Evolutionary conservation across 2,888 invertebrate genomes (phyloP).

Genomic region (Adelognathus sp.): DNA sequence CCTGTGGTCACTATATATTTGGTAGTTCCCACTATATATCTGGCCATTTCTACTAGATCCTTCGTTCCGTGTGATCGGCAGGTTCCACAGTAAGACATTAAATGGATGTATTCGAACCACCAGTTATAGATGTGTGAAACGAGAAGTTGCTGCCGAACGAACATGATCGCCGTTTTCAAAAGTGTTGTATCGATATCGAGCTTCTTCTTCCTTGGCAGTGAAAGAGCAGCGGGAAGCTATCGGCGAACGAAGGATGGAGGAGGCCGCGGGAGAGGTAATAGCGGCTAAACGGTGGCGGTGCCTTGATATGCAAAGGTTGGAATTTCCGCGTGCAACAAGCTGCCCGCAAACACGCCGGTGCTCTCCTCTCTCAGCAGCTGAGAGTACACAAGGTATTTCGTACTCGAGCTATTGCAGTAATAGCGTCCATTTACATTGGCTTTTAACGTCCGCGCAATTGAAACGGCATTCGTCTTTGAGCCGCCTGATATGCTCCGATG

Average conservation of each 20-base stretch:
- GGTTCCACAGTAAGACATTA: too few species aligned
- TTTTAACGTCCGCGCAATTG: slow-evolving; percentile 73
- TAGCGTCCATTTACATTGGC: slow-evolving; percentile 75
- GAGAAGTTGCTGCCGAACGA: too few species aligned
- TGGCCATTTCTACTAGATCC: too few species aligned
- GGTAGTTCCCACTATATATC: too few species aligned
- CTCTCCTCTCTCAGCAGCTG: slow-evolving; percentile 1
- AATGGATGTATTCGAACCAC: too few species aligned
- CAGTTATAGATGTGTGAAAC: too few species aligned
- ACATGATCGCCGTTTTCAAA: background rate
- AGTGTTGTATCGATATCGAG: background rate
- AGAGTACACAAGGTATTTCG: slow-evolving; percentile 64
- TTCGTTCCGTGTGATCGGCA: too few species aligned
- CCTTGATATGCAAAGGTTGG: slow-evolving; percentile 78
- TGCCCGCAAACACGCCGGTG: background rate
- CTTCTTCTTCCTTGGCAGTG: background rate
- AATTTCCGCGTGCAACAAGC: slow-evolving; percentile 71
- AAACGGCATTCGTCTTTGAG: slow-evolving; percentile 71
- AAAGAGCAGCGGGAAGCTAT: slow-evolving; percentile 19
- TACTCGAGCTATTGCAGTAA: slow-evolving; percentile 71
- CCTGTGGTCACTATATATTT: too few species aligned
- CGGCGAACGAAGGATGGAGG: slow-evolving; percentile 1
- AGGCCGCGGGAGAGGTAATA: slow-evolving; percentile 69
- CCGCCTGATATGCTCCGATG: slow-evolving; percentile 31
- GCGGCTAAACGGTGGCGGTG: slow-evolving; percentile 76